phyloP scores from a whole-genome alignment of 2,113 vertebrate genomes.

The Seriola aureovittata region DNA sequence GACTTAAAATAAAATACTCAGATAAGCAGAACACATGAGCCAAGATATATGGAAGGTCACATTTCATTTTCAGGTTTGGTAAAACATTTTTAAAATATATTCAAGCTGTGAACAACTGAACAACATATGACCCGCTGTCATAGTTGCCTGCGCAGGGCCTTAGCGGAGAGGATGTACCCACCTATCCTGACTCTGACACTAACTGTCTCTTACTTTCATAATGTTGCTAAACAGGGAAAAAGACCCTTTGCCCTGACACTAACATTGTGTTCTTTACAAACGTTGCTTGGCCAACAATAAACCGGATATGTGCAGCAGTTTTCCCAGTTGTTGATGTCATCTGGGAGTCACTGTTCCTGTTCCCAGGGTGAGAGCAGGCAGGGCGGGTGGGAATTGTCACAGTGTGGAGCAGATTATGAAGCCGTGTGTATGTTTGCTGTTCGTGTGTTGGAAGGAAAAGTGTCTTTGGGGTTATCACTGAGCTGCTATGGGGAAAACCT shows the following conservation, averaged over 20 bases:
- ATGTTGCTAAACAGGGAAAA: conserved; percentile 50
- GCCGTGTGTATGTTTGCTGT: conserved; percentile 14
- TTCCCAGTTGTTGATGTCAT: conserved; percentile 58
- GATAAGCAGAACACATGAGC: not conserved
- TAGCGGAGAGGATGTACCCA: conserved; percentile 70
- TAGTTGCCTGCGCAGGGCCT: conserved; percentile 59
- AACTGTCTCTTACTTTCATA: conserved; percentile 38
- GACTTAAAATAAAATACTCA: not conserved
- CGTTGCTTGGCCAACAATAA: conserved; percentile 37
- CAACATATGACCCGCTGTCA: conserved; percentile 12
- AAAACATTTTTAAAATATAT: not conserved
- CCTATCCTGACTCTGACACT: conserved; percentile 69
- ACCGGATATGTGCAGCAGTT: conserved; percentile 57
- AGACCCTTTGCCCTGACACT: conserved; percentile 35
- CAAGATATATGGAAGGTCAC: not conserved
- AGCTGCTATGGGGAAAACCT: conserved; percentile 10
- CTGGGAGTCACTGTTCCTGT: conserved; percentile 68
- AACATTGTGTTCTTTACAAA: conserved; percentile 41
- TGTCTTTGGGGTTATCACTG: conserved; percentile 33
- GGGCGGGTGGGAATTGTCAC: conserved; percentile 25
- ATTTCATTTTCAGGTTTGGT: not conserved
- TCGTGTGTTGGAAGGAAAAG: not conserved
- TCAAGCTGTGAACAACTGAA: conserved; percentile 5
- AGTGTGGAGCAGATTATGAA: not conserved
- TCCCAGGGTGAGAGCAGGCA: conserved; percentile 45